These are phyloP conservation scores for Glyphotaelius pellucidus DNA, from an alignment of 2,888 invertebrate species.

Conservation along the genomic window DNA sequence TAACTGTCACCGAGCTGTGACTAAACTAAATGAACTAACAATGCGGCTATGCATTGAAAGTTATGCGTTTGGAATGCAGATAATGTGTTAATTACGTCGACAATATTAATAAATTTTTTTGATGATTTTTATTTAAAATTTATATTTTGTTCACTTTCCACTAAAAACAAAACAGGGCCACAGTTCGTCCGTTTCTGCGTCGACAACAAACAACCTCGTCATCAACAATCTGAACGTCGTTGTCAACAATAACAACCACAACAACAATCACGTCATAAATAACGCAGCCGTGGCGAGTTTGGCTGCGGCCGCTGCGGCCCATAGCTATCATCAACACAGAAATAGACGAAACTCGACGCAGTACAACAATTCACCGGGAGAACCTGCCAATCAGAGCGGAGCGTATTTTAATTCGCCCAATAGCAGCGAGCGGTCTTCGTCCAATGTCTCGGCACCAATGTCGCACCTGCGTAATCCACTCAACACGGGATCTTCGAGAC, in stretches of 20 bases:
- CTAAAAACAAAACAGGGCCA: conserved; percentile 71
- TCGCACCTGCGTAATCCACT: conserved; percentile 74
- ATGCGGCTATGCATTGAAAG: too few relatives aligned
- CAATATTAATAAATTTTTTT: too few relatives aligned
- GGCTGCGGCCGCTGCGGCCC: conserved; percentile 76
- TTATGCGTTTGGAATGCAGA: too few relatives aligned
- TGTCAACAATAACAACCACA: conserved; percentile 77
- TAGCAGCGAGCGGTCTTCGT: conserved; percentile 43
- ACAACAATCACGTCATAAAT: conserved; percentile 77
- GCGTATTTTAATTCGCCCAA: conserved; percentile 55
- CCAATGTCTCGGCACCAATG: conserved; percentile 74
- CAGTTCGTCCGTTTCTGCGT: conserved; percentile 75
- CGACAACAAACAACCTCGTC: conserved; percentile 77
- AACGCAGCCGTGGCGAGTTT: conserved; percentile 76
- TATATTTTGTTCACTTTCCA: neutral
- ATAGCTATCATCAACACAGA: conserved; percentile 75
- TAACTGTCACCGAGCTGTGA: too few relatives aligned
- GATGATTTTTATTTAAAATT: neutral
- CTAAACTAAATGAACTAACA: too few relatives aligned
- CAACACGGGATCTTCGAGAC: conserved; percentile 73
- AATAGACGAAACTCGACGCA: conserved; percentile 74
- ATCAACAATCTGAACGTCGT: conserved; percentile 77
- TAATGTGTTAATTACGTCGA: too few relatives aligned
- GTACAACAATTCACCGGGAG: conserved; percentile 69
- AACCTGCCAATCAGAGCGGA: conserved; percentile 37